Evolutionary conservation across 1,140 invertebrate genomes (phyloP).

Genomic region (Drosophila varians): DNA sequence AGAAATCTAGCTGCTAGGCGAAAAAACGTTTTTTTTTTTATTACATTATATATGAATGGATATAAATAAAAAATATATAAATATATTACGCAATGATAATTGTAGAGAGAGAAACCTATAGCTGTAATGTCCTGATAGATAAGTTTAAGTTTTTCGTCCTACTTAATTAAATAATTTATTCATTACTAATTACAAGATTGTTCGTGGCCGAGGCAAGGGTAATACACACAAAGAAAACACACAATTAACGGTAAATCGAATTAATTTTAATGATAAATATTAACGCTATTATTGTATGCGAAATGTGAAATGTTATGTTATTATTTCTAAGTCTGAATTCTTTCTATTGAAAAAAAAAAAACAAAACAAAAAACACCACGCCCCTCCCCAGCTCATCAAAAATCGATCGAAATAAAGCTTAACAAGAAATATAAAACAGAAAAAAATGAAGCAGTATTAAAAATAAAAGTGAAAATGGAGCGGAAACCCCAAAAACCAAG

Average conservation of each 20-base stretch:
- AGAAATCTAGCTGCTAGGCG: constrained; percentile 44
- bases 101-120: constrained; percentile 37
- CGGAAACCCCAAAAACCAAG: neutral
- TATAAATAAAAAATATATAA: constrained; percentile 40
- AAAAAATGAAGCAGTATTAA: constrained; percentile 53
- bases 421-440: constrained; percentile 12
- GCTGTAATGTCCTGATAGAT: constrained; percentile 39
- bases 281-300: constrained; percentile 38
- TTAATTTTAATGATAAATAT: constrained; percentile 41
- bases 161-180: constrained; percentile 60
- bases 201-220: constrained; percentile 32
- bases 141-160: constrained; percentile 41
- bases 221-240: constrained; percentile 8
- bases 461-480: constrained; percentile 12
- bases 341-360: constrained; percentile 49
- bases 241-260: constrained; percentile 16
- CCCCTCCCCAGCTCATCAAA: no score
- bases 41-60: constrained; percentile 4
- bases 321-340: constrained; percentile 74
- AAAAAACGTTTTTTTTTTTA: constrained; percentile 30
- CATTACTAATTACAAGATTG: constrained; percentile 41
- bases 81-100: constrained; percentile 22
- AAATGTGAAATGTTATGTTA: constrained; percentile 78
- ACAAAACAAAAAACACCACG: no score
- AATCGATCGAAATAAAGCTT: constrained; percentile 66